Base-by-base conservation (phyloP, 2,113 vertebrate genomes). In the Channa argus region DNA sequence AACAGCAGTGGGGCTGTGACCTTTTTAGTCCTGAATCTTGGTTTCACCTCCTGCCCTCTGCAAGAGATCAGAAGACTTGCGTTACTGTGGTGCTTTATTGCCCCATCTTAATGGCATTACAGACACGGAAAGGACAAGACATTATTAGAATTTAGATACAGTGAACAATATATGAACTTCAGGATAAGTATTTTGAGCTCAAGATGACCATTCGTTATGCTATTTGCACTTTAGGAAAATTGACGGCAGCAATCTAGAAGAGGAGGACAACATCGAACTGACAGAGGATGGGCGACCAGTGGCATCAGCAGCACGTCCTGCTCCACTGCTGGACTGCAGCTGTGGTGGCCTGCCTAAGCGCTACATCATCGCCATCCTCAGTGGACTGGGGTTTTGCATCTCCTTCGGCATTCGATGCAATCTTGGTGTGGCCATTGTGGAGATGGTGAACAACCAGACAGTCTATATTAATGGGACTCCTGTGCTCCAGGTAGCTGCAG, bases 371-470 rank as follows among this genome's bases (percentile, higher is more conserved):
- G 97, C 97, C 86, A 94, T 99, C 34, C 97, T 99, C 94, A 98
- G 97, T 0, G 97, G 97, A 1, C 92, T 99, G 84, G 98, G 98
- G n/a, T 99, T 99, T 86, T 99, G 98, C 94, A 99, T 99, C 91
- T 99, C 98, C 39, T 99, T 99, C 0, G 97, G 98, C 62, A 99
- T 99, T 84, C 93, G 98, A 6, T 99, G 98, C 84, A 99, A 98
- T 83, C 95, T 99, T 24, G 98, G 98, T 0, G 97, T 99, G 53
- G 98, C 98, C 88, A 99, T 99, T 0, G 98, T 99, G 71, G 96
- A 99, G 90, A 99, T 99, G 98, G 98, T 99, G 81, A 99, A 99
- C 93, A 99, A 99, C 63, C 98, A 90, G 91, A 99, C 98, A 0
- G 82, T 98, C 36, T 99, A 97, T 15, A 86, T 99, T 2, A 92